These are phyloP conservation scores for Macropodus opercularis DNA, from an alignment of 2,797 vertebrate species.

Conservation along the genomic window DNA sequence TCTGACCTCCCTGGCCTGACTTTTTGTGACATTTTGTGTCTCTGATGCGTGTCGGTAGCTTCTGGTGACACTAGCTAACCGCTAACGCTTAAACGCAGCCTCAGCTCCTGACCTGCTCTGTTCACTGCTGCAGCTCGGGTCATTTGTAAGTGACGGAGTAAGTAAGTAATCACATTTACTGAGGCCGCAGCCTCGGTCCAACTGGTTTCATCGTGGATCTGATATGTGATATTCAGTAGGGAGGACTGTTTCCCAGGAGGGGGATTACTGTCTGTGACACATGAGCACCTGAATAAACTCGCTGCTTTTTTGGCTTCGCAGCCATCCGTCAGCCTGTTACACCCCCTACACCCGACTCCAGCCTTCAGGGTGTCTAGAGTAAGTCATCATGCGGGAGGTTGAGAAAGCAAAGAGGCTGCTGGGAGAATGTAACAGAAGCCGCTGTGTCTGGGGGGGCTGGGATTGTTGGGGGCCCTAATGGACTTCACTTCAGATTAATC, in stretches of 20 bases:
- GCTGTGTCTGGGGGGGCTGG: slow-evolving; percentile 10
- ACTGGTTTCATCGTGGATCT: slow-evolving; percentile 55
- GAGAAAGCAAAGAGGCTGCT: slow-evolving; percentile 52
- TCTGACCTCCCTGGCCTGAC: too few relatives aligned
- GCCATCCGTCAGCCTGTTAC: slow-evolving; percentile 58
- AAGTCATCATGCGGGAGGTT: slow-evolving; percentile 53
- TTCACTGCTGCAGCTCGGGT: slow-evolving; percentile 17
- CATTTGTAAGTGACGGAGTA: slow-evolving; percentile 50
- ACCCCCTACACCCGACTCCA: slow-evolving; percentile 14
- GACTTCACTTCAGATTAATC: slow-evolving; percentile 65
- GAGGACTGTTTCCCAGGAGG: slow-evolving; percentile 43
- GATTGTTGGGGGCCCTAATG: slow-evolving; percentile 39
- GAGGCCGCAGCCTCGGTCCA: too few relatives aligned
- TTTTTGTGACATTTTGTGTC: too few relatives aligned
- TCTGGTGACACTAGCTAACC: too few relatives aligned
- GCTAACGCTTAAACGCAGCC: too few relatives aligned
- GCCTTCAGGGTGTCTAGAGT: slow-evolving; percentile 52
- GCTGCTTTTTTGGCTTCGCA: slow-evolving; percentile 43
- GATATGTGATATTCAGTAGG: slow-evolving; percentile 68
- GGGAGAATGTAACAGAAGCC: slow-evolving; percentile 50
- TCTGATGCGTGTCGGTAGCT: too few relatives aligned
- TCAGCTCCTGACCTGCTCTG: neutral
- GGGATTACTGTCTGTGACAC: slow-evolving; percentile 67
- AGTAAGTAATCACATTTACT: too few relatives aligned
- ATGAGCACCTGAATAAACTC: slow-evolving; percentile 73